phyloP scores from a whole-genome alignment of 2,888 invertebrate species.

The Eupithecia tripunctaria region DNA sequence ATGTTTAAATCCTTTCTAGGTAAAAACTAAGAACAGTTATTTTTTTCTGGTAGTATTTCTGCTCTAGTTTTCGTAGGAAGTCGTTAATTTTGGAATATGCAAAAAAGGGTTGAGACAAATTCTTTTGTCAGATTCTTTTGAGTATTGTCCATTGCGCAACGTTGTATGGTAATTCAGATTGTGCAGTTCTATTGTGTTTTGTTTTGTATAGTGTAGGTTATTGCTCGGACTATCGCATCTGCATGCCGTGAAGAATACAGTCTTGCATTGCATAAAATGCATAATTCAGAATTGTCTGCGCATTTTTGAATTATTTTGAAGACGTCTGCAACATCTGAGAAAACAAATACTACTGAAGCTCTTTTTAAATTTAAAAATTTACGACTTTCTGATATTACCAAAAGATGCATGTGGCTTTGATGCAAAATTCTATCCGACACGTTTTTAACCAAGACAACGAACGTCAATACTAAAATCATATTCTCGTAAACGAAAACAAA shows the following conservation, averaged over 20 bases:
- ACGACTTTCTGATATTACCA: neutral
- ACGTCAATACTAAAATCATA: neutral
- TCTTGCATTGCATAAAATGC: constrained; percentile 11
- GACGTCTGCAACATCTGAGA: neutral
- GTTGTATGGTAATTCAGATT: constrained; percentile 54
- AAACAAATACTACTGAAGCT: neutral
- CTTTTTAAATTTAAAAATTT: neutral
- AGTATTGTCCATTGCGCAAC: constrained; percentile 61
- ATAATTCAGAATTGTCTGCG: constrained; percentile 13
- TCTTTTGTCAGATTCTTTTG: constrained; percentile 46
- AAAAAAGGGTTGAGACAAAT: constrained; percentile 75
- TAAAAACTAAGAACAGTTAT: constrained; percentile 62
- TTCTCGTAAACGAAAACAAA: neutral
- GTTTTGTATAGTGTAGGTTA: constrained; percentile 41
- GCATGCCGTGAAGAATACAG: constrained; percentile 39
- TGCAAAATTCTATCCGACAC: neutral
- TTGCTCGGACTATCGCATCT: constrained; percentile 39
- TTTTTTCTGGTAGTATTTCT: constrained; percentile 62
- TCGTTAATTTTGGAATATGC: constrained; percentile 76
- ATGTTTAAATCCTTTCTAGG: constrained; percentile 83
- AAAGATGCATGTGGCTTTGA: neutral
- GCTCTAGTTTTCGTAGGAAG: constrained; percentile 78
- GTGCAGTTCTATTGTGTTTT: constrained; percentile 37
- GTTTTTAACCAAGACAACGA: neutral
- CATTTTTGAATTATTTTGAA: constrained; percentile 14